Percentiles rank a stretch among this genome's conserved stretches.
These are phyloP conservation scores for Pollenia angustigena DNA, from an alignment of 2,888 invertebrate species.

Conservation along the genomic window DNA sequence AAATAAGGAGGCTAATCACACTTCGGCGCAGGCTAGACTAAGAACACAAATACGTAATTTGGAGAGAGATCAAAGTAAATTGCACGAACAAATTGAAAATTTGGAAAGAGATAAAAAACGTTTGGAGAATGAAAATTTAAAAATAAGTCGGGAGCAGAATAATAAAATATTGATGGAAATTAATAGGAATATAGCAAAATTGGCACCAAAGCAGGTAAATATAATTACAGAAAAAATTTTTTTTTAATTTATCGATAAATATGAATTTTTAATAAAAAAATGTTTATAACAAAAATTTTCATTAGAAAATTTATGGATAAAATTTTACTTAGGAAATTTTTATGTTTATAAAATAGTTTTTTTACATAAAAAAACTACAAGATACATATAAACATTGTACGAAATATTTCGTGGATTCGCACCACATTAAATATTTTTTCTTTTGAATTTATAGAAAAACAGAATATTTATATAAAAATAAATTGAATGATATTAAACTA, in stretches of 20 bases:
- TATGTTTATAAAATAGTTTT: too few relatives aligned
- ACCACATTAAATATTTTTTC: too few relatives aligned
- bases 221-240: background rate
- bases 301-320: too few relatives aligned
- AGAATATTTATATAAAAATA: too few relatives aligned
- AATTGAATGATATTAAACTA: too few relatives aligned
- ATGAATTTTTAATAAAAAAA: too few relatives aligned
- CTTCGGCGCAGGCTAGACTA: constrained; percentile 89
- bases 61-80: constrained; percentile 88
- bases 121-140: constrained; percentile 86
- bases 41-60: constrained; percentile 90
- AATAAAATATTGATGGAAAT: constrained; percentile 91
- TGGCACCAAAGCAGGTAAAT: constrained; percentile 82
- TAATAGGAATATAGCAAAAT: constrained; percentile 87
- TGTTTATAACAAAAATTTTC: too few relatives aligned
- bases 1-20: constrained; percentile 90
- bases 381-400: too few relatives aligned
- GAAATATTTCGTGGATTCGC: too few relatives aligned
- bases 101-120: constrained; percentile 88
- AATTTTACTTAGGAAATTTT: background rate
- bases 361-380: too few relatives aligned
- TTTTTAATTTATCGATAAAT: background rate
- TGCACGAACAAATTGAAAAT: constrained; percentile 88
- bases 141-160: constrained; percentile 86
- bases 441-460: too few relatives aligned